Conservation (phyloP, 2,888 invertebrate genomes). For the Eilema depressum region DNA sequence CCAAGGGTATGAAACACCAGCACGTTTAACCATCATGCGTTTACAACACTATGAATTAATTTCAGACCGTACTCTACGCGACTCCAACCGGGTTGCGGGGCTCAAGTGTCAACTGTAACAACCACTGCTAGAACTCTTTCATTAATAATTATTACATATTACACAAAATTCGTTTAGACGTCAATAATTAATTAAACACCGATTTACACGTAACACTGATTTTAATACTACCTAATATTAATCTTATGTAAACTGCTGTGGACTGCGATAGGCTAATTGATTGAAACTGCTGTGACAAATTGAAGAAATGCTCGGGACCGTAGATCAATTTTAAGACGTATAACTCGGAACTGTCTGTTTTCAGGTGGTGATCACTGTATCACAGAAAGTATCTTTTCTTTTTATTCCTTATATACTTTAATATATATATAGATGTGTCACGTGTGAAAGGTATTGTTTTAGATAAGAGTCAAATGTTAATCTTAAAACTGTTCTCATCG, state of each 20-base stretch:
- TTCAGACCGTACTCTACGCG: conserved; percentile 19
- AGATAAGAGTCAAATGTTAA: conserved; percentile 4
- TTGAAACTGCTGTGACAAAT: conserved; percentile 13
- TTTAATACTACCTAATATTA: conserved; percentile 15
- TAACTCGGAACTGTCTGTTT: background rate
- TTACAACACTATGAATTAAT: conserved; percentile 7
- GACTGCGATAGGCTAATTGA: too few relatives aligned
- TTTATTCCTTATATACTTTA: background rate
- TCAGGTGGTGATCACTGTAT: background rate
- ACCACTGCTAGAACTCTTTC: conserved; percentile 25
- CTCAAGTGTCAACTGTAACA: conserved; percentile 12
- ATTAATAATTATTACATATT: conserved; percentile 26
- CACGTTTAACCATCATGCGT: conserved; percentile 23
- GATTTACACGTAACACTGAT: conserved; percentile 43
- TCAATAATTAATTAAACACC: conserved; percentile 43
- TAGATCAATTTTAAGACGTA: conserved; percentile 18
- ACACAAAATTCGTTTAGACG: conserved; percentile 28
- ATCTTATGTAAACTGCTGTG: conserved; percentile 14
- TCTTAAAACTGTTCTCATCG: conserved; percentile 34
- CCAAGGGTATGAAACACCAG: conserved; percentile 21
- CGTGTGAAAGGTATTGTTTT: background rate
- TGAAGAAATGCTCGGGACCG: conserved; percentile 30
- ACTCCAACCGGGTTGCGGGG: background rate
- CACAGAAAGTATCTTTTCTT: background rate
- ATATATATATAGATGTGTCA: background rate